Evolutionary conservation across 2,797 vertebrate genomes (phyloP), one percentile per base, ranked within the genome.

Genomic region (Botia kubotai): DNA sequence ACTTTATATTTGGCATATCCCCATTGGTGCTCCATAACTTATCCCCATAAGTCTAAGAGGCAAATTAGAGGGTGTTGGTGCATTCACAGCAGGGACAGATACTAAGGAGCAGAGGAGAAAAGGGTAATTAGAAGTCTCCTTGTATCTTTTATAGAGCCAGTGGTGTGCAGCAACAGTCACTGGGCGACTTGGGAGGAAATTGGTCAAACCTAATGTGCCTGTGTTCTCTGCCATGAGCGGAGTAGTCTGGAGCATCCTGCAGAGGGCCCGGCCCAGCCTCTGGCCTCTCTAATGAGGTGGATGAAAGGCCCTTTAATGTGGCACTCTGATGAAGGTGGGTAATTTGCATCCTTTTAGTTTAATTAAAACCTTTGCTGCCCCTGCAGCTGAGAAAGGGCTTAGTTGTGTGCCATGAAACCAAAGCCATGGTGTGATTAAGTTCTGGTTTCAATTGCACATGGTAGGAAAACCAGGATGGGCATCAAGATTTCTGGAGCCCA

Each of bases 81-180:
- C 66, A 65, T 46, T 75, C 36, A 23, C 67, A 81, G 82, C 79
- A 67, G 73, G 83, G 46, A 62, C 63, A 83, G 55, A 78, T 65
- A 82, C 10, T 46, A 69, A 55, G 80, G 52, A 57, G 69, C 52
- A 26, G 17, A 76, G 72, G 63, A 81, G 81, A 72, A 85, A 63
- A 72, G 81, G 74, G 60, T 88, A 89, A 89, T 90, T 90, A 90
- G 78, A 89, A 88, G 87, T 72, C 55, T 86, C 67, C 80, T 83
- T 55, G 75, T 85, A 74, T 87, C 83, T 88, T 87, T 89, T 88
- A 90, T 87, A 77, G 86, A 78, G 84, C 80, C 72, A 89, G 87
- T 68, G 85, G 86, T 87, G 84, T 84, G 78, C 72, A 85, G 84
- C 77, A 81, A 77, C 72, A 84, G 85, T 80, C 53, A 50, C 53